A percentile compares a stretch with the other conserved stretches of the same genome.
Evolutionary conservation across 2,888 invertebrate genomes (phyloP).

Genomic region (Drosophila lutescens): DNA sequence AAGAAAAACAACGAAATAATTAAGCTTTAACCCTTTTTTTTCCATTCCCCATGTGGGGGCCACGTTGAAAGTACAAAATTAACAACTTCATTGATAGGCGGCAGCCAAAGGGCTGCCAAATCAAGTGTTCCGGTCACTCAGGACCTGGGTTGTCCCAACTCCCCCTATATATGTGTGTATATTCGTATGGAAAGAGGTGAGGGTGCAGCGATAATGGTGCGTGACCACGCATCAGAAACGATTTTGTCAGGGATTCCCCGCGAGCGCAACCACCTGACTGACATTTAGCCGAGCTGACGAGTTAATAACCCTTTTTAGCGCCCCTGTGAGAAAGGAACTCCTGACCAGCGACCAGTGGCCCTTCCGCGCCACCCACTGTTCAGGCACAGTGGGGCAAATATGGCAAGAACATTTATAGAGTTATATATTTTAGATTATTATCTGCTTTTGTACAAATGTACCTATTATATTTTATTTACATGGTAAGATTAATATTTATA

Average conservation of each 20-base stretch:
- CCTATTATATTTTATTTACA: too few species aligned
- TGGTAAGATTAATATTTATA: too few species aligned
- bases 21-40: constrained; percentile 34
- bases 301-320: constrained; percentile 84
- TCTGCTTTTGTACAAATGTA: too few species aligned
- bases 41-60: background rate
- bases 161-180: background rate
- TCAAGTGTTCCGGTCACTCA: constrained; percentile 47
- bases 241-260: constrained; percentile 69
- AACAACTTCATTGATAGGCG: constrained; percentile 79
- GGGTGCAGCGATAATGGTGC: constrained; percentile 76
- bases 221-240: constrained; percentile 82
- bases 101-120: constrained; percentile 60
- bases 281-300: constrained; percentile 80
- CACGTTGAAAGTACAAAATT: constrained; percentile 63
- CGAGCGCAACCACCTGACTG: constrained; percentile 64
- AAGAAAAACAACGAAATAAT: constrained; percentile 52
- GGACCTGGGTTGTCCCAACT: constrained; percentile 8
- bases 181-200: constrained; percentile 13
- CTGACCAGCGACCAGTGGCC: constrained; percentile 13
- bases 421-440: too few species aligned
- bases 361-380: background rate
- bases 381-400: constrained; percentile 13
- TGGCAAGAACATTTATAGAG: too few species aligned
- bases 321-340: constrained; percentile 64